A percentile compares a stretch with the other conserved stretches of the same genome.
Conservation (phyloP, 2,888 invertebrate species). For the Tinea semifulvella region DNA sequence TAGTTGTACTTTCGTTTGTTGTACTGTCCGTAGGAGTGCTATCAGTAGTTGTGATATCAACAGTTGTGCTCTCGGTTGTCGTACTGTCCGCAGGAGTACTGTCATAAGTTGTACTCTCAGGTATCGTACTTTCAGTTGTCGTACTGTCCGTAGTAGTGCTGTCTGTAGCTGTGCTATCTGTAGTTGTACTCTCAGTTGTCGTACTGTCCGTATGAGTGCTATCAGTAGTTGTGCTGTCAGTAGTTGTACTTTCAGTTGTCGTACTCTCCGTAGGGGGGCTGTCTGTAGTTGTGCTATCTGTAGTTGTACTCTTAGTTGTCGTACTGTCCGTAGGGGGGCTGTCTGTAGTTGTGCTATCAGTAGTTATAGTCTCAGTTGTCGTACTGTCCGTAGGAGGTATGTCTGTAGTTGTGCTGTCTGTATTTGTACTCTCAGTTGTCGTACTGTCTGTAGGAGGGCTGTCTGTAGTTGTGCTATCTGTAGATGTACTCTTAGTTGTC, state of each 20-base stretch:
- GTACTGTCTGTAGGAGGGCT: constrained; percentile 1
- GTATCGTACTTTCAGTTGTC: not conserved
- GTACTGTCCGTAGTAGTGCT: too few relatives aligned
- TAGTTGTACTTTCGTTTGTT: not conserved
- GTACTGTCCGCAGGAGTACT: not conserved
- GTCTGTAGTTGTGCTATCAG: constrained; percentile 3
- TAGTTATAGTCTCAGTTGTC: not conserved
- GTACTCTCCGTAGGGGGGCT: not conserved
- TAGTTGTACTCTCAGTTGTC: not conserved
- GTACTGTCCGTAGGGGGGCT: not conserved
- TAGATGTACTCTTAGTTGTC: not conserved
- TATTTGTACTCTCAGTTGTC: constrained; percentile 1
- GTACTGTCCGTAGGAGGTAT: not conserved
- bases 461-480: constrained; percentile 1
- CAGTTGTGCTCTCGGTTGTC: not conserved
- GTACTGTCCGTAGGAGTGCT: not conserved
- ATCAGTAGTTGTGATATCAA: not conserved
- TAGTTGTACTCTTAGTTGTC: not conserved
- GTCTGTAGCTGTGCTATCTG: not conserved
- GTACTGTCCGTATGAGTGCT: not conserved
- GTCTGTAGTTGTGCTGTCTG: not conserved
- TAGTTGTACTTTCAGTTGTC: not conserved
- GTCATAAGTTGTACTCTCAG: not conserved
- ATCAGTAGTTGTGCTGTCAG: not conserved
- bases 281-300: not conserved